Evolutionary conservation across 2,888 invertebrate species (phyloP).

Genomic region (Ptychoptera contaminata): DNA sequence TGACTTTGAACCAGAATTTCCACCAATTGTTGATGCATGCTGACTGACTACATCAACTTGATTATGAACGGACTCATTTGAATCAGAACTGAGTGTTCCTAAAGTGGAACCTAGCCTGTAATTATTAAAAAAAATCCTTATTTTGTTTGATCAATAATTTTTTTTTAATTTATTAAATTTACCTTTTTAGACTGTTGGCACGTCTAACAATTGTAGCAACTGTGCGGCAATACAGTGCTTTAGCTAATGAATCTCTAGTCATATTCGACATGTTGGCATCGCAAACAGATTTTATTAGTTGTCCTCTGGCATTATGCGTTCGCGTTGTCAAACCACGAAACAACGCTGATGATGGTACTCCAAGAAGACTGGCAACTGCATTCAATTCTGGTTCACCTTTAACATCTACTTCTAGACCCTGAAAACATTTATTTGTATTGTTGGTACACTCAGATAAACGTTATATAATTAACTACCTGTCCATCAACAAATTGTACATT

Average conservation of each 20-base stretch:
- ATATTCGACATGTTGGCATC: conserved; percentile 76
- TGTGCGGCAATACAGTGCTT: conserved; percentile 85
- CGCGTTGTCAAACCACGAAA: conserved; percentile 66
- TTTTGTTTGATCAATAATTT: conserved; percentile 1
- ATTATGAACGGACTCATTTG: conserved; percentile 81
- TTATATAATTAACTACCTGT: conserved; percentile 26
- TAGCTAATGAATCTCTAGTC: conserved; percentile 78
- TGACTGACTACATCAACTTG: conserved; percentile 72
- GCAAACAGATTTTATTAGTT: conserved; percentile 64
- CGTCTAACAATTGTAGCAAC: conserved; percentile 86
- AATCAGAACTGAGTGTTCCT: conserved; percentile 77
- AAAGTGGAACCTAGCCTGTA: conserved; percentile 54
- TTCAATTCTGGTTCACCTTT: conserved; percentile 71
- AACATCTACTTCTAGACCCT: conserved; percentile 57
- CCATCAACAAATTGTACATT: conserved; percentile 82
- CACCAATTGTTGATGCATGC: conserved; percentile 68
- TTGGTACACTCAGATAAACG: conserved; percentile 20
- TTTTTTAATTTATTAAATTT: not conserved
- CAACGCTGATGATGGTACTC: conserved; percentile 33
- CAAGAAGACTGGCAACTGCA: conserved; percentile 70
- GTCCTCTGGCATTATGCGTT: conserved; percentile 61
- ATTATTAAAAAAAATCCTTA: not conserved
- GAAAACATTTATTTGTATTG: conserved; percentile 5
- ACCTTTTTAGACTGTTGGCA: conserved; percentile 76
- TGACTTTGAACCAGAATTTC: conserved; percentile 69